Base-by-base conservation (phyloP, 2,797 vertebrate genomes). In the Danio kyathit region DNA sequence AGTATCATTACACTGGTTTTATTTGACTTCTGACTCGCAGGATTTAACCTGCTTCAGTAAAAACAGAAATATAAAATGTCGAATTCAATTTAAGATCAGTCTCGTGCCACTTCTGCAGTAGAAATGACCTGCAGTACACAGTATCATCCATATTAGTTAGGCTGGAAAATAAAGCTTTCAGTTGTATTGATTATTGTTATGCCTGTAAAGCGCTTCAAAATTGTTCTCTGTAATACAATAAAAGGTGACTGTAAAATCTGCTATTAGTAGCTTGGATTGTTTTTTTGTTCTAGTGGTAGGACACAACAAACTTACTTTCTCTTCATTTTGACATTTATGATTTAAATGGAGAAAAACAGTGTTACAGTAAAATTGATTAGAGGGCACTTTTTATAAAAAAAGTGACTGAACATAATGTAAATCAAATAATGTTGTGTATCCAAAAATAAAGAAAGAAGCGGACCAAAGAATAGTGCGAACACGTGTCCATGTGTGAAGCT, bases 1-100 rank as follows among this genome's bases (percentile, higher is more conserved):
- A 77, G 64, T 69, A 59, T 77, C 48, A 11, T 67, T 60, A 51
- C 0, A 51, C 13, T 51, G 7, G 7, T 69, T 38, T 70, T 79
- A 79, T 79, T 79, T 41, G 1, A 19, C 43, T 38, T 54, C 7
- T 44, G 38, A 40, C 6, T 7, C 38, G 14, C 13, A 56, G 19
- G 17, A 46, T 11, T 66, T 67, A 57, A 8, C 10, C 12, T 57
- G 54, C 17, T 16, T 74, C 12, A 59, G 71, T 46, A 46, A 29
- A 48, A 29, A 43, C 14, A 46, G 1, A 48, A 57, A 16, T 74
- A 71, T 29, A 1, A 46, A 2, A 8, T 10, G 52, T 66, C 29
- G 14, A 21, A 46, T 17, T 12, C 8, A 54, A 5, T 29, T 29
- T 29, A 29, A 29, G 3, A 29, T 29, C 29, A 40, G 41, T 38